These are phyloP conservation scores for Eupithecia insigniata DNA, from an alignment of 2,888 invertebrate species.

Conservation along the genomic window DNA sequence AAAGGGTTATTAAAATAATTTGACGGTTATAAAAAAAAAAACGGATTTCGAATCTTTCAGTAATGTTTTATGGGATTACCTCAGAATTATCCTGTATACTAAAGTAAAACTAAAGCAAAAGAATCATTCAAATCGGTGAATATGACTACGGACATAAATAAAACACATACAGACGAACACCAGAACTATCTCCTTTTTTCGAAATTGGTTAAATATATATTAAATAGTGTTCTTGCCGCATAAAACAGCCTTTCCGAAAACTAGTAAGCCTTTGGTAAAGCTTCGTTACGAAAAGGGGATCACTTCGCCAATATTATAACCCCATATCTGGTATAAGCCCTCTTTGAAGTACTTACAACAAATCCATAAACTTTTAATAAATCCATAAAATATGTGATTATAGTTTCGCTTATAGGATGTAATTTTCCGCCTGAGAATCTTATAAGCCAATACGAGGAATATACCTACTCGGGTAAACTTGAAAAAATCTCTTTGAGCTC, in stretches of 20 bases:
- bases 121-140: too few species aligned
- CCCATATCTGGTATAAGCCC: slow-evolving; percentile 5
- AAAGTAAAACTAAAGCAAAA: too few species aligned
- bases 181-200: too few species aligned
- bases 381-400: slow-evolving; percentile 47
- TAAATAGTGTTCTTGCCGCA: background rate
- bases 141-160: too few species aligned
- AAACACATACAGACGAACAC: too few species aligned
- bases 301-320: background rate
- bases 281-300: background rate
- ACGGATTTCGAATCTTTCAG: too few species aligned
- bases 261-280: background rate
- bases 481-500: slow-evolving; percentile 53
- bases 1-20: too few species aligned
- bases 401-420: slow-evolving; percentile 51
- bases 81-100: too few species aligned
- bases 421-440: slow-evolving; percentile 64
- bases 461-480: slow-evolving; percentile 62
- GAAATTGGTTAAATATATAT: too few species aligned
- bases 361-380: slow-evolving; percentile 45
- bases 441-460: slow-evolving; percentile 66
- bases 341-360: slow-evolving; percentile 36
- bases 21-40: too few species aligned
- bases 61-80: too few species aligned
- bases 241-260: background rate